phyloP scores from a whole-genome alignment of 2,888 invertebrate species.

The Cinara cedri region DNA sequence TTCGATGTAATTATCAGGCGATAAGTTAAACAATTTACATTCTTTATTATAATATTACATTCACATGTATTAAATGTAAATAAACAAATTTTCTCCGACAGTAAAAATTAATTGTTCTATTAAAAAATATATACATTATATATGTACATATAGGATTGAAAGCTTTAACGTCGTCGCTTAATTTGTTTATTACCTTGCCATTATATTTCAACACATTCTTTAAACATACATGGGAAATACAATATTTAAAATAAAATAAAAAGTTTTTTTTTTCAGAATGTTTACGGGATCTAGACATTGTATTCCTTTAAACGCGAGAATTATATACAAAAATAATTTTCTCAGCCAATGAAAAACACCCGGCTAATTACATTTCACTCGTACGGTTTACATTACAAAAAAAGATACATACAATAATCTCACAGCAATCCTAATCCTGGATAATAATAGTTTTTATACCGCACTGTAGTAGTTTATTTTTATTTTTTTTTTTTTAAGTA shows the following conservation, averaged over 20 bases:
- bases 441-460: neutral
- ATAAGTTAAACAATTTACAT: neutral
- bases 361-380: conserved; percentile 16
- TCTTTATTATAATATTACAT: neutral
- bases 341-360: conserved; percentile 23
- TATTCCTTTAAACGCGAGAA: conserved; percentile 1
- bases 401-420: neutral
- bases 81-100: neutral
- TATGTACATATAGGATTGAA: neutral
- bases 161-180: neutral
- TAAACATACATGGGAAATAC: neutral
- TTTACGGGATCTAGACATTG: conserved; percentile 3
- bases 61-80: neutral
- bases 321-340: conserved; percentile 36
- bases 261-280: conserved; percentile 22
- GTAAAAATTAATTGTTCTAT: neutral
- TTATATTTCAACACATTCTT: neutral
- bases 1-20: neutral
- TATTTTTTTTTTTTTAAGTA: neutral
- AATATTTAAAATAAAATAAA: conserved; percentile 8
- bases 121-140: conserved; percentile 13
- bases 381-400: conserved; percentile 1
- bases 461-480: neutral
- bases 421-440: neutral
- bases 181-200: conserved; percentile 12